Conservation (phyloP, 1,140 invertebrate genomes). For the Bactericera cockerelli region DNA sequence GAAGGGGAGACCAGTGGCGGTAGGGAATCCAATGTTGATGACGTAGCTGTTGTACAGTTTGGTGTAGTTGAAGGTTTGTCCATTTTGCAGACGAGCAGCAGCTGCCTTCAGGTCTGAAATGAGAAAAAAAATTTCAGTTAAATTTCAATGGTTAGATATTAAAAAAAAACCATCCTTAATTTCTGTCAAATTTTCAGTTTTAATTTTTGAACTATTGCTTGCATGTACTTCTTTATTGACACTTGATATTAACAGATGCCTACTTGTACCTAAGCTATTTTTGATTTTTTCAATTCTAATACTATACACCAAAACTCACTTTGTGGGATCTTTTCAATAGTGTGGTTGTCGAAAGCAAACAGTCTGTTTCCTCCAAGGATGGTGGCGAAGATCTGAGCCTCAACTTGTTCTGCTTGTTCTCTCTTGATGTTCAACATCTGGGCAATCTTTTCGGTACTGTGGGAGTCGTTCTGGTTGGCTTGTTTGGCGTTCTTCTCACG, state of each 20-base stretch:
- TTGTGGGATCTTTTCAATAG: conserved; percentile 31
- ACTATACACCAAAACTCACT: no score
- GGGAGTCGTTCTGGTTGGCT: conserved; percentile 16
- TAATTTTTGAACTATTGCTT: neutral
- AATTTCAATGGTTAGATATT: no score
- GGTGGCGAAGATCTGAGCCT: conserved; percentile 35
- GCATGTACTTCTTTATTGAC: no score
- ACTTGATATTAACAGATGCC: no score
- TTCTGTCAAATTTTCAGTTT: no score
- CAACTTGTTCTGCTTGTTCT: conserved; percentile 35
- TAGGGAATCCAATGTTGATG: conserved; percentile 42
- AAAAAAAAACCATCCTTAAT: no score
- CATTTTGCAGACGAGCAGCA: conserved; percentile 27
- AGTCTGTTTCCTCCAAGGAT: conserved; percentile 30
- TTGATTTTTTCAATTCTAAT: no score
- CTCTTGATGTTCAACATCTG: conserved; percentile 38
- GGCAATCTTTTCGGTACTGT: conserved; percentile 33
- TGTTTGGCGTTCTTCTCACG: conserved; percentile 22
- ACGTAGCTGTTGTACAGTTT: conserved; percentile 35
- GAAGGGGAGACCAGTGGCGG: conserved; percentile 47
- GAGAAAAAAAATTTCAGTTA: no score
- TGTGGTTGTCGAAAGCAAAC: conserved; percentile 38
- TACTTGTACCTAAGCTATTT: no score
- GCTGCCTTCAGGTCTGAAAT: conserved; percentile 28
- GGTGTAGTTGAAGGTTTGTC: conserved; percentile 35